These are phyloP conservation scores for Agrotis puta DNA, from an alignment of 2,888 invertebrate genomes.

Conservation along the genomic window DNA sequence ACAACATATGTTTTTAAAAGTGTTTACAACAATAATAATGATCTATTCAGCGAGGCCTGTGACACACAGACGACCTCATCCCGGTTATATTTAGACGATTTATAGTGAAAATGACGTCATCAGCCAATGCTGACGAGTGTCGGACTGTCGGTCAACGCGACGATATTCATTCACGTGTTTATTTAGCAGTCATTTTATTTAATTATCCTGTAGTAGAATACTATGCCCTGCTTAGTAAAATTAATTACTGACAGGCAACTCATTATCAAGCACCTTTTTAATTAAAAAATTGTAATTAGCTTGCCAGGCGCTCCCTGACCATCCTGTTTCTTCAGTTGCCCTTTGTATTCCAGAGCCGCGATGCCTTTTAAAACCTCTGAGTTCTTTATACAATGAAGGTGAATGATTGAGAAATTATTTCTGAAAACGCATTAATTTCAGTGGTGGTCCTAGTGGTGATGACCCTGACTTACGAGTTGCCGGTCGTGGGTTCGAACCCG, in stretches of 20 bases:
- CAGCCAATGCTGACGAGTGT: slow-evolving; percentile 29
- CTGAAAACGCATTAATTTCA: no score
- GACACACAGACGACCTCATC: slow-evolving; percentile 46
- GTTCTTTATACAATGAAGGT: no score
- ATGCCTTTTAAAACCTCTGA: no score
- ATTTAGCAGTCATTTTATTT: slow-evolving; percentile 19
- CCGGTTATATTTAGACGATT: slow-evolving; percentile 61
- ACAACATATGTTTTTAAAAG: neutral
- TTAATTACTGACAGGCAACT: neutral
- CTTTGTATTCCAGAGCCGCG: no score
- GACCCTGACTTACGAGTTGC: no score
- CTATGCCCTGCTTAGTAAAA: neutral
- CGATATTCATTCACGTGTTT: slow-evolving; percentile 35
- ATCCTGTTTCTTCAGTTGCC: no score
- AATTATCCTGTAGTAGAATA: slow-evolving; percentile 4
- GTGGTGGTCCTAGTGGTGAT: no score
- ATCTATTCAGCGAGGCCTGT: slow-evolving; percentile 19
- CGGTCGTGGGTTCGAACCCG: no score
- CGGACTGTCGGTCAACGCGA: slow-evolving; percentile 26
- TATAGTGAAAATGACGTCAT: slow-evolving; percentile 61
- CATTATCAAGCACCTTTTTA: neutral
- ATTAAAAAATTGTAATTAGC: no score
- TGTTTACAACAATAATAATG: slow-evolving; percentile 34
- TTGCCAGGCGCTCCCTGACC: no score
- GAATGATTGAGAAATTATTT: no score